Evolutionary conservation across 2,888 invertebrate species (phyloP), one percentile per base, ranked within the genome.

Genomic region (Galeopsomyia nigrocyanea): DNA sequence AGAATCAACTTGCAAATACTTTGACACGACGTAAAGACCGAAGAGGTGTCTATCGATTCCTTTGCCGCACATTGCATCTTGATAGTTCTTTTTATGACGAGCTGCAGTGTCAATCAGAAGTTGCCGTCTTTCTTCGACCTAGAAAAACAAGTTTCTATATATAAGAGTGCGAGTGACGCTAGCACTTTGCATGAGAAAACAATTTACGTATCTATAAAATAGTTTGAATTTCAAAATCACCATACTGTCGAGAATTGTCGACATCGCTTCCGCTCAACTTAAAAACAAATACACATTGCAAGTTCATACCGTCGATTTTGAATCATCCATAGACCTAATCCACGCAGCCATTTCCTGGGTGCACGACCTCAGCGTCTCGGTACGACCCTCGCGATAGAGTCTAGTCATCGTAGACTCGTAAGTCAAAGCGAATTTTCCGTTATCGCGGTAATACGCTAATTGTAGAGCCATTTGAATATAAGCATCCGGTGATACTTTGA

Each of bases 391-490:
- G 73, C 97, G 91, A 89, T 93, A 99, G 78, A 99, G 88, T 73
- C 99, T 90, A 0, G 99, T 99, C 99, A 99, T 99, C 21, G 98
- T 98, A 0, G 99, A 99, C 88, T 99, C 99, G 86, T 99, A 99
- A 0, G 99, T 99, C 75, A 99, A 89, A 82, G 94, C 96, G 87
- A 99, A 99, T 78, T 94, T 94, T 0, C 94, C 93, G 66, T 96
- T 94, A 86, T 96, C 95, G 86, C 96, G 89, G 86, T 91, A 98
- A 87, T 99, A 99, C 1, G 99, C 96, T 79, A 99, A 87, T 86
- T 99, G 99, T 16, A 99, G 89, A 0, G 96, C 94, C 93, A 99
- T 93, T 88, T 99, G 99, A 79, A 99, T 93, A 87, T 92, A 99
- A 19, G 98, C 99, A 88, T 99, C 99, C 0, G 99, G 99, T 60